phyloP scores from a whole-genome alignment of 2,888 invertebrate species.

The Nasonovia ribisnigri region DNA sequence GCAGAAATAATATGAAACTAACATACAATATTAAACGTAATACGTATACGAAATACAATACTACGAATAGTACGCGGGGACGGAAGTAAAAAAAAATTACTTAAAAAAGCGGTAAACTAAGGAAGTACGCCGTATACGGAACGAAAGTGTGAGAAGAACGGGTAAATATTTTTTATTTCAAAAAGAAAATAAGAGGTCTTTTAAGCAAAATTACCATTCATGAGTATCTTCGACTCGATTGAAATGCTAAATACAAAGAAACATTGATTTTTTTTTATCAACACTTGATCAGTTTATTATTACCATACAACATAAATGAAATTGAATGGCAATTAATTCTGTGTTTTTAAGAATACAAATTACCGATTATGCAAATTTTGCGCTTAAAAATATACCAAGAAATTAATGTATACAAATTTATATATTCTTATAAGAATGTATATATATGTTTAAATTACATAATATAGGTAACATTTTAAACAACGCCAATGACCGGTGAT shows the following conservation, averaged over 20 bases:
- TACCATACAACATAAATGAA: not conserved
- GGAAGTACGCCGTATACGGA: no score
- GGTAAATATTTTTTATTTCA: not conserved
- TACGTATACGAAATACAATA: not conserved
- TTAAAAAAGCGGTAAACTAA: not conserved
- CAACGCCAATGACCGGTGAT: not conserved
- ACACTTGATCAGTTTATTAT: not conserved
- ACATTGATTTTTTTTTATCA: slow-evolving; percentile 10
- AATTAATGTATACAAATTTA: not conserved
- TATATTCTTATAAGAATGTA: not conserved
- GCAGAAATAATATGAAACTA: not conserved
- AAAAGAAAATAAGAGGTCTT: not conserved
- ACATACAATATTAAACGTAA: not conserved
- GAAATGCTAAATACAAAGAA: not conserved
- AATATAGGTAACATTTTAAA: not conserved
- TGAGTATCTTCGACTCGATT: not conserved
- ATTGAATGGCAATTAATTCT: not conserved
- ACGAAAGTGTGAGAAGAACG: not conserved
- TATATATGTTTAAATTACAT: not conserved
- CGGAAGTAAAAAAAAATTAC: not conserved
- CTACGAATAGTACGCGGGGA: not conserved
- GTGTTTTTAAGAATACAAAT: slow-evolving; percentile 18
- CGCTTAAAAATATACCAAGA: not conserved
- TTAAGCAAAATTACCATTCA: slow-evolving; percentile 22
- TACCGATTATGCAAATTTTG: slow-evolving; percentile 12